Evolutionary conservation across 2,797 vertebrate species (phyloP).

Genomic region (Siniperca undulata): DNA sequence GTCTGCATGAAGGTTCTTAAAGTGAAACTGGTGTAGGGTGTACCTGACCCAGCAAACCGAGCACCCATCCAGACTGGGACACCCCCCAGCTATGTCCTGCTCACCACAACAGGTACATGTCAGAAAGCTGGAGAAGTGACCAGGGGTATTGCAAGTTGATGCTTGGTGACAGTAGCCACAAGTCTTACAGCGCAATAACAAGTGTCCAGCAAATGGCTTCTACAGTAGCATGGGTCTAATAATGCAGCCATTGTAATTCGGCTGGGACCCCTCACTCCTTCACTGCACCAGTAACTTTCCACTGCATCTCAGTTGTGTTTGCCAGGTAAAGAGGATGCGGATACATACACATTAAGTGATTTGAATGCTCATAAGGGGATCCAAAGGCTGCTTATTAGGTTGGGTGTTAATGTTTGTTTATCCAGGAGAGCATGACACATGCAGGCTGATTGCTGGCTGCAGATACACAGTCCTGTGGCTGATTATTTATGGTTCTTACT

Average conservation of each 20-base stretch:
- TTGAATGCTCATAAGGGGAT: conserved; percentile 10
- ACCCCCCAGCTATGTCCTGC: not conserved
- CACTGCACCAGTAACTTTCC: conserved; percentile 75
- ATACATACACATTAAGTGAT: conserved; percentile 27
- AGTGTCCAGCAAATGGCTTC: conserved; percentile 45
- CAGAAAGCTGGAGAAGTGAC: conserved; percentile 6
- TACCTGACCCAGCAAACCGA: conserved; percentile 9
- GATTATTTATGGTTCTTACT: conserved; percentile 55
- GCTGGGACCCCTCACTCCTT: conserved; percentile 45
- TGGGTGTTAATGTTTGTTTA: conserved; percentile 36
- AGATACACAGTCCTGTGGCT: conserved; percentile 18
- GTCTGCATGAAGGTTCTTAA: not conserved
- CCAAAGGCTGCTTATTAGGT: conserved; percentile 9
- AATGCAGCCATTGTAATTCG: conserved; percentile 63
- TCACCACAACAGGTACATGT: not conserved
- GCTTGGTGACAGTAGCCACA: conserved; percentile 7
- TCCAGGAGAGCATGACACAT: not conserved
- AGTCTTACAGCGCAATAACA: conserved; percentile 15
- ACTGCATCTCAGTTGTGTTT: conserved; percentile 52
- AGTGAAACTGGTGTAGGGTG: conserved; percentile 9
- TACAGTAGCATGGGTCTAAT: conserved; percentile 37
- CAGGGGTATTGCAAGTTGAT: conserved; percentile 6
- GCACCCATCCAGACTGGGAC: conserved; percentile 9
- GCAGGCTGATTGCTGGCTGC: conserved; percentile 8
- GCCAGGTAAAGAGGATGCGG: conserved; percentile 30